phyloP scores from a whole-genome alignment of 2,888 invertebrate species.

The Noctuana brunneofusca region DNA sequence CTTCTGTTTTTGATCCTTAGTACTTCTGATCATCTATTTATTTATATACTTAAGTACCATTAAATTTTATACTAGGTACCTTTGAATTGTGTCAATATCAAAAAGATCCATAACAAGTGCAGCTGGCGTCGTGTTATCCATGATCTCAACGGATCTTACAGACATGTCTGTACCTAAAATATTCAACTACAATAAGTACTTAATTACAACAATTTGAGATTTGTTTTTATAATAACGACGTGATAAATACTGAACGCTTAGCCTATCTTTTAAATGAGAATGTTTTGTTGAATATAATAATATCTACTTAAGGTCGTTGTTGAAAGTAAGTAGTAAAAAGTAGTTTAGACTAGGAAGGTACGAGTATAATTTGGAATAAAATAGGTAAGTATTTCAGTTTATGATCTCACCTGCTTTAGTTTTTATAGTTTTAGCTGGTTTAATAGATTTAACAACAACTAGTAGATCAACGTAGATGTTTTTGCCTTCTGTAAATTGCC shows the following conservation, averaged over 20 bases:
- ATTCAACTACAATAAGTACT: neutral
- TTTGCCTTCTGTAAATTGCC: slow-evolving; percentile 58
- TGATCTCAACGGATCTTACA: slow-evolving; percentile 86
- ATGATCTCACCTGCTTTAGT: slow-evolving; percentile 80
- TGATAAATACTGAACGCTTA: too few species aligned
- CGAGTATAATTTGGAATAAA: too few species aligned
- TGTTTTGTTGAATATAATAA: too few species aligned
- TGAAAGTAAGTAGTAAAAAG: too few species aligned
- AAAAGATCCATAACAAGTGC: slow-evolving; percentile 84
- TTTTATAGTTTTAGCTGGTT: slow-evolving; percentile 84
- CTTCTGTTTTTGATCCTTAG: too few species aligned
- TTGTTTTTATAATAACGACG: too few species aligned
- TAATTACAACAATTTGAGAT: too few species aligned
- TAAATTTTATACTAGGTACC: slow-evolving; percentile 59
- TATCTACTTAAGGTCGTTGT: too few species aligned
- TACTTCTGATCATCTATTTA: too few species aligned
- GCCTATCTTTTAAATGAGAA: too few species aligned
- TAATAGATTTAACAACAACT: slow-evolving; percentile 86
- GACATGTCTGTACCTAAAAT: slow-evolving; percentile 73
- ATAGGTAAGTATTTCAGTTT: neutral
- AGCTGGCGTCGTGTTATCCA: slow-evolving; percentile 85
- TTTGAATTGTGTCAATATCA: slow-evolving; percentile 87
- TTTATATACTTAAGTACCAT: too few species aligned
- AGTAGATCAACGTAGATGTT: slow-evolving; percentile 85
- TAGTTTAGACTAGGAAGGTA: too few species aligned